Percentiles rank a stretch among this genome's conserved stretches.
Conservation (phyloP, 2,888 invertebrate genomes). For the Hypselothyrea guttata region DNA sequence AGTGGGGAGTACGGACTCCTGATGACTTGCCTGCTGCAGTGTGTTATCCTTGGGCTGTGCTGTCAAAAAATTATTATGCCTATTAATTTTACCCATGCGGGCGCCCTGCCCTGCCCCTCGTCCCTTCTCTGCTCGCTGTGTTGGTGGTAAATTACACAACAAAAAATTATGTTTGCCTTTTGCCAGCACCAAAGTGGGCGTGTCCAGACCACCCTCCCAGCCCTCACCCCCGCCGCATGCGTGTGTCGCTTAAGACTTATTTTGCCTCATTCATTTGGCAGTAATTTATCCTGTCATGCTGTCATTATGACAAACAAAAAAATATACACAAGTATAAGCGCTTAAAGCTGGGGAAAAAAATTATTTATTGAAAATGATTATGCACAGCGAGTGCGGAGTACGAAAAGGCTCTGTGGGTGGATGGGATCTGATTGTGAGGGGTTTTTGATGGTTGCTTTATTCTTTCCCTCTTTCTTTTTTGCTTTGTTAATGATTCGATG, state of each 20-base stretch:
- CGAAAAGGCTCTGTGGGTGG: constrained; percentile 5
- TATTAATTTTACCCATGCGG: constrained; percentile 80
- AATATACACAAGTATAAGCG: constrained; percentile 52
- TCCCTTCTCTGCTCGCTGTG: constrained; percentile 14
- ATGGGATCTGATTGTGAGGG: not conserved
- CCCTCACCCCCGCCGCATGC: not conserved
- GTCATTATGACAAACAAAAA: constrained; percentile 79
- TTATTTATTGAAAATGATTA: constrained; percentile 76
- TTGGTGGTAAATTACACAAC: constrained; percentile 76
- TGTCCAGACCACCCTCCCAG: constrained; percentile 37
- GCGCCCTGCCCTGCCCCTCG: constrained; percentile 34
- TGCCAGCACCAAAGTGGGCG: constrained; percentile 74
- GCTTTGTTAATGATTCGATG: constrained; percentile 70
- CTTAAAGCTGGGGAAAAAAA: constrained; percentile 50
- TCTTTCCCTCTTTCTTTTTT: constrained; percentile 18
- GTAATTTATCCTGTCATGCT: constrained; percentile 83
- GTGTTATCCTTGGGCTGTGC: constrained; percentile 80
- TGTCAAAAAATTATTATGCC: constrained; percentile 82
- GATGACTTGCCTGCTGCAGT: constrained; percentile 61
- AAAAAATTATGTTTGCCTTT: constrained; percentile 76
- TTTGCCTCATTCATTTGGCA: constrained; percentile 79
- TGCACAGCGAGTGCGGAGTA: constrained; percentile 45
- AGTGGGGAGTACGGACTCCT: constrained; percentile 51
- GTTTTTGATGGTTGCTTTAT: constrained; percentile 13
- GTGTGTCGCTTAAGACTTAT: constrained; percentile 72